Base-by-base conservation (phyloP, 2,888 invertebrate genomes). In the Eurois occulta region DNA sequence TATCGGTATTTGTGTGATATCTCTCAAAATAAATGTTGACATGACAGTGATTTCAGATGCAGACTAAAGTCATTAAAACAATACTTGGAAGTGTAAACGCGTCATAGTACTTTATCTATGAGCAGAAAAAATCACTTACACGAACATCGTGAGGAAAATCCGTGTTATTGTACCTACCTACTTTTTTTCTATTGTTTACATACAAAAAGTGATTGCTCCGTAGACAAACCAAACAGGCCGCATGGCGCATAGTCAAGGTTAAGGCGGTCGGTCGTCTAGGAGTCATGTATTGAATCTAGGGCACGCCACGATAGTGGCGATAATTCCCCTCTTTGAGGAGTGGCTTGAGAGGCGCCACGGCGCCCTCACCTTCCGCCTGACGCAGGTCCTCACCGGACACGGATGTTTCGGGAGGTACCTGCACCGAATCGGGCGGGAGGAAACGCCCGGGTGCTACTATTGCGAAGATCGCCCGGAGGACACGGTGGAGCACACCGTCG, bases 81-180 rank as follows among this genome's bases (percentile, higher is more conserved):
- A 69, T 82, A 69, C 65, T 70, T 11, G 35, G 77, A 76, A 76
- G 32, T 32, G 7, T 41, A 32, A 60, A 32, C 38, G 68, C 77
- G 83, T 83, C 77, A 77, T 13, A 48, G 5, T 32, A 64, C 6
- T 48, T 62, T 41, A 80, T 70, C 65, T 52, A 52, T 46, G 48
- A 38, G 43, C 28, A 58, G 41, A 66, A 75, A 79, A 65, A 48
- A 55, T 32, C 28, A 52, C 38, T 60, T 32, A 60, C 65, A 66
- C 52, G 65, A 60, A 77, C 58, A n/a, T 48, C 8, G 46, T 41
- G 41, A 77, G 78, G 38, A 70, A 83, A 83, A 80, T 77, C 69
- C 78, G 66, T 70, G 65, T 60, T 66, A 58, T 60, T 83, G 46
- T 74, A 18, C 18, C 0, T 38, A 43, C 52, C 38, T 43, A 43